Evolutionary conservation across 2,888 invertebrate genomes (phyloP).

Genomic region (Chymomyza amoena): DNA sequence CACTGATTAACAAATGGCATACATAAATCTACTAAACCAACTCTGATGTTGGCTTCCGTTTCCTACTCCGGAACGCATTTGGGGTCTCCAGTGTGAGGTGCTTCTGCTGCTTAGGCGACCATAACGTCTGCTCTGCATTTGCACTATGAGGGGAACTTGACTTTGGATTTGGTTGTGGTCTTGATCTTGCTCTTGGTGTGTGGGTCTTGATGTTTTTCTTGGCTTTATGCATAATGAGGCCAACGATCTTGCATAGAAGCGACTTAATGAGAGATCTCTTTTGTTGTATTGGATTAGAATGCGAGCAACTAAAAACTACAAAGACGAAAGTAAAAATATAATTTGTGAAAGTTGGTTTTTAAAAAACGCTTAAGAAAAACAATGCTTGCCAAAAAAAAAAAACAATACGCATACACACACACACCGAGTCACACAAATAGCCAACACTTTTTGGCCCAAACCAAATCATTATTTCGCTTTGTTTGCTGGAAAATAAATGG

Average conservation of each 20-base stretch:
- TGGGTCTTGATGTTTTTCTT: constrained; percentile 23
- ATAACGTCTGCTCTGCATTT: constrained; percentile 53
- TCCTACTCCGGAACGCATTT: constrained; percentile 44
- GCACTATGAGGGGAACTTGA: constrained; percentile 44
- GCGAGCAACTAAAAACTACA: constrained; percentile 40
- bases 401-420: neutral
- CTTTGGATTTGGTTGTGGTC: constrained; percentile 24
- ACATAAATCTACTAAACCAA: constrained; percentile 55
- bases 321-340: constrained; percentile 63
- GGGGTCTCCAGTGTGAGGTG: neutral
- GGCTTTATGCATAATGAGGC: constrained; percentile 55
- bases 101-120: constrained; percentile 51
- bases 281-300: constrained; percentile 54
- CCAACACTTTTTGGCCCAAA: neutral
- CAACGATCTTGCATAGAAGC: constrained; percentile 59
- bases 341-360: constrained; percentile 59
- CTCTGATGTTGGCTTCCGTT: constrained; percentile 56
- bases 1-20: constrained; percentile 69
- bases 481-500: constrained; percentile 38
- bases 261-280: constrained; percentile 54
- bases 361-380: constrained; percentile 25
- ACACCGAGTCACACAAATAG: neutral
- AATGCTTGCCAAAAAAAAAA: neutral
- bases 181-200: too few species aligned
- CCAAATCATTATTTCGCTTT: constrained; percentile 38